phyloP scores from a whole-genome alignment of 2,888 invertebrate species.

The Lasius fuliginosus region DNA sequence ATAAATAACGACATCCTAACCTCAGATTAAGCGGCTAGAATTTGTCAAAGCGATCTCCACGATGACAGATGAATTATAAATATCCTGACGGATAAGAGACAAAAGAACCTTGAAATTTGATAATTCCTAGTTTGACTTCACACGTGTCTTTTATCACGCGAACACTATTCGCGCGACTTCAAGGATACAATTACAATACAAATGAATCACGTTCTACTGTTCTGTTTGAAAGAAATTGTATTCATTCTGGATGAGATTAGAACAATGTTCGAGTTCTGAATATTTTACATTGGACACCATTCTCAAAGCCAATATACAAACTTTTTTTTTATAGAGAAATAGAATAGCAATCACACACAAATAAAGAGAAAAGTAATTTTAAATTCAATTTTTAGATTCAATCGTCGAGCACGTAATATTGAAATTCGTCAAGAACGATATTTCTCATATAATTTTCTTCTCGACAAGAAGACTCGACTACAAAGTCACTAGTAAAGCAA shows the following conservation, averaged over 20 bases:
- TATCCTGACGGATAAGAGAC: not conserved
- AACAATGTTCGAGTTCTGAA: not conserved
- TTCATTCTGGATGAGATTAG: conserved; percentile 22
- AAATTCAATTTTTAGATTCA: no score
- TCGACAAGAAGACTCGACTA: not conserved
- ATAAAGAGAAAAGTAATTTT: no score
- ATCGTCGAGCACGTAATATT: not conserved
- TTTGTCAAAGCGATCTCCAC: not conserved
- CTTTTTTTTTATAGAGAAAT: not conserved
- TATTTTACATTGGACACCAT: not conserved
- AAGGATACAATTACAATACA: not conserved
- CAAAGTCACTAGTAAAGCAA: no score
- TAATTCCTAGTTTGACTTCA: not conserved
- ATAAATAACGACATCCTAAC: not conserved
- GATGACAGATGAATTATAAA: not conserved
- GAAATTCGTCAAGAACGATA: not conserved
- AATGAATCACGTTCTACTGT: conserved; percentile 32
- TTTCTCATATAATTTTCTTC: not conserved
- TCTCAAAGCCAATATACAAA: no score
- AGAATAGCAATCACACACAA: not conserved
- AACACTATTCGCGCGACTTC: not conserved
- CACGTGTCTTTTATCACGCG: not conserved
- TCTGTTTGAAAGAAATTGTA: not conserved
- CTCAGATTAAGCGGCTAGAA: not conserved
- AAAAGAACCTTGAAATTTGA: not conserved